phyloP scores from a whole-genome alignment of 1,140 invertebrate genomes.

The Artemia franciscana region DNA sequence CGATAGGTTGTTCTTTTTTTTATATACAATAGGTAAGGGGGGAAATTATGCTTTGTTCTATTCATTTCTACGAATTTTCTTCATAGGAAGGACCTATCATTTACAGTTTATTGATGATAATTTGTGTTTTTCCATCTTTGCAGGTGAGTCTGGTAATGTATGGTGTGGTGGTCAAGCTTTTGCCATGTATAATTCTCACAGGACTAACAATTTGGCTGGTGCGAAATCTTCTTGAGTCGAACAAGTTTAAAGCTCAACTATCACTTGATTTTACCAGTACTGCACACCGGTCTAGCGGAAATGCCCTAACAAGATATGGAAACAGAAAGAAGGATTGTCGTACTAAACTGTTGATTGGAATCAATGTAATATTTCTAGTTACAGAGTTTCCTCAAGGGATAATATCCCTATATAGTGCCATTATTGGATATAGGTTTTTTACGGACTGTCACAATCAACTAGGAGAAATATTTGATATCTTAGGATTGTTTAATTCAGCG shows the following conservation, averaged over 20 bases:
- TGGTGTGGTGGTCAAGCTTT: not conserved
- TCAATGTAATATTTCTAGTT: not conserved
- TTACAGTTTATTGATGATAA: no score
- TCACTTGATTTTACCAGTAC: not conserved
- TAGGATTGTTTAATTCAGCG: not conserved
- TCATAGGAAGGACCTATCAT: no score
- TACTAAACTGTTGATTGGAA: not conserved
- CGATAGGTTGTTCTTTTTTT: no score
- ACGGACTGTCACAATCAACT: not conserved
- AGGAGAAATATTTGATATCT: not conserved
- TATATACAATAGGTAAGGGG: no score
- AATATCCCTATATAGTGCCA: not conserved
- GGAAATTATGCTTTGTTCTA: no score
- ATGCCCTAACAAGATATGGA: not conserved
- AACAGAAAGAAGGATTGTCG: not conserved
- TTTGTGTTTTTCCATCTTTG: not conserved
- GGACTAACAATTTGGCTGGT: not conserved
- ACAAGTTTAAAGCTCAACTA: not conserved
- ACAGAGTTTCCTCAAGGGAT: not conserved
- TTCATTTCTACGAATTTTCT: no score
- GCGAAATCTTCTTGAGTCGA: not conserved
- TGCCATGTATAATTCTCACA: not conserved
- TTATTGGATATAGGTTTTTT: not conserved
- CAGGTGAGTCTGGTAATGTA: not conserved
- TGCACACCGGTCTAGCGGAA: not conserved